phyloP scores from a whole-genome alignment of 2,113 vertebrate species.

The Meriones unguiculatus region DNA sequence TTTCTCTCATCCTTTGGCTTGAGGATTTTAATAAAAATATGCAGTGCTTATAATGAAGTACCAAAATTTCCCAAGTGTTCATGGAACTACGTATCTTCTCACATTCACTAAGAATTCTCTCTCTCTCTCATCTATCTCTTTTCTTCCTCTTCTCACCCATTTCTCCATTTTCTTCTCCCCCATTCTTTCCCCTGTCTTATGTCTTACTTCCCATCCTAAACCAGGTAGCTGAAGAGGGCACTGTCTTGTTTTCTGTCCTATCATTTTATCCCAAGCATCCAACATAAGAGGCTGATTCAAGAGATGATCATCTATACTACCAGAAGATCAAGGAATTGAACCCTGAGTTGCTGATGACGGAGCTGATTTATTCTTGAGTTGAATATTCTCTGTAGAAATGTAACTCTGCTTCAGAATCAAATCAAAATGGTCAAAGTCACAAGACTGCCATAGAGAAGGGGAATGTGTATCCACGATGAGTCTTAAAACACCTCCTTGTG shows the following conservation, averaged over 20 bases:
- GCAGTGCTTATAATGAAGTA: background rate
- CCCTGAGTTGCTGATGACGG: background rate
- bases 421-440: slow-evolving; percentile 41
- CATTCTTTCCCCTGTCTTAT: background rate
- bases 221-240: background rate
- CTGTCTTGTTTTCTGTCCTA: background rate
- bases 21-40: slow-evolving; percentile 4
- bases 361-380: slow-evolving; percentile 46
- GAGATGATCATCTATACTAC: background rate
- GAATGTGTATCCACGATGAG: background rate
- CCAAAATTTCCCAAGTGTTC: background rate
- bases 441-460: slow-evolving; percentile 14
- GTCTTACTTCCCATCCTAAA: background rate
- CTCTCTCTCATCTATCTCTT: too few relatives aligned
- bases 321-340: slow-evolving; percentile 13
- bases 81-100: background rate
- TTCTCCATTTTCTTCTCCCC: background rate
- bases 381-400: background rate
- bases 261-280: background rate
- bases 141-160: background rate
- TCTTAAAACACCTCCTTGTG: slow-evolving; percentile 16
- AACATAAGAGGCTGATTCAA: background rate
- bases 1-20: background rate
- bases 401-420: slow-evolving; percentile 28
- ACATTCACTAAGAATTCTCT: background rate